phyloP scores from a whole-genome alignment of 2,797 vertebrate species.

The Coranthus polyacanthus region DNA sequence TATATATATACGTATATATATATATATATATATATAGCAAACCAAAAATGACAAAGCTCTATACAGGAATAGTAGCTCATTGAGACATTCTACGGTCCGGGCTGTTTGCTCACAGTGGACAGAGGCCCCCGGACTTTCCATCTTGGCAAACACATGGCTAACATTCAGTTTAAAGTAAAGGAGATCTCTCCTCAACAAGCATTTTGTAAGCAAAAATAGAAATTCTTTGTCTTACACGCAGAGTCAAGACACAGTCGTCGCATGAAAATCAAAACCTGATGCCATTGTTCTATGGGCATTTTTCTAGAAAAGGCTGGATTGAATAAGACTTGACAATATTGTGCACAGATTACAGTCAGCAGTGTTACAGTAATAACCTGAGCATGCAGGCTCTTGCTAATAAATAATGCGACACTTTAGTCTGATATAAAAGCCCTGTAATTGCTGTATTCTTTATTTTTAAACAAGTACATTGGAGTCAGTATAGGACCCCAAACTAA shows the following conservation, averaged over 20 bases:
- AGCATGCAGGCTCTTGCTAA: conserved; percentile 69
- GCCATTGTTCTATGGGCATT: no score
- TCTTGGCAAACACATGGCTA: no score
- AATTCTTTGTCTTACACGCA: no score
- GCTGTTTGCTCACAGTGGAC: no score
- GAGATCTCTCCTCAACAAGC: no score
- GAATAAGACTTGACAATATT: no score
- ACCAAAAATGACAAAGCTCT: conserved; percentile 86
- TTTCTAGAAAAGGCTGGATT: no score
- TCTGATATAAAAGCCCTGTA: conserved; percentile 65
- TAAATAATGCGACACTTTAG: conserved; percentile 69
- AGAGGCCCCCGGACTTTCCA: conserved; percentile 88
- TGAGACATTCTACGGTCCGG: conserved; percentile 82
- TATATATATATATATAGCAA: conserved; percentile 75
- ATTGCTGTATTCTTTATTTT: conserved; percentile 62
- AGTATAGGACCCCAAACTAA: no score
- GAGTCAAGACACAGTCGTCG: no score
- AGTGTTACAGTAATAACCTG: conserved; percentile 39
- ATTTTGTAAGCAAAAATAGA: no score
- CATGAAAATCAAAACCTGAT: no score
- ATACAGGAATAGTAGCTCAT: conserved; percentile 87
- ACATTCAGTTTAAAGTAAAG: conserved; percentile 71
- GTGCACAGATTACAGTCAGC: conserved; percentile 56
- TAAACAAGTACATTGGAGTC: conserved; percentile 33
- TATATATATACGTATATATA: no score